phyloP scores from a whole-genome alignment of 35 echinoderm and acorn worm species.

The Ophiothrix spiculata region DNA sequence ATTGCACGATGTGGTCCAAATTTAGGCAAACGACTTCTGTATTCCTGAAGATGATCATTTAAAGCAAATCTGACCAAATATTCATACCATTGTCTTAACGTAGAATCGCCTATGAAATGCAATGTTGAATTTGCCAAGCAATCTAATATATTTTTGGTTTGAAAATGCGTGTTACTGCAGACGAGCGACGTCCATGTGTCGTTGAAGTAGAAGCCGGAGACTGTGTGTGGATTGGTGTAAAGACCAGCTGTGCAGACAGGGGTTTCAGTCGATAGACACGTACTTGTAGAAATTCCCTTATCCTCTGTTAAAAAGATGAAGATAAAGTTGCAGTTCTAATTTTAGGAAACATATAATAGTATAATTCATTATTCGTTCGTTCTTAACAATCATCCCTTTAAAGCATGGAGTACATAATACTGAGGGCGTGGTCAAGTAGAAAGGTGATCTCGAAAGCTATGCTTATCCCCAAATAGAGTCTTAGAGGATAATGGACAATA shows the following conservation, averaged over 20 bases:
- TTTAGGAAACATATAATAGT: no score
- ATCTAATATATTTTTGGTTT: neutral
- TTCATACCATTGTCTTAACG: slow-evolving; percentile 44
- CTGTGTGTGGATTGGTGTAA: neutral
- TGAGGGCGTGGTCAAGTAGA: no score
- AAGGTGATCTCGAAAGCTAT: no score
- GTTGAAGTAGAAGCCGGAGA: slow-evolving; percentile 36
- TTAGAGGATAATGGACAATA: no score
- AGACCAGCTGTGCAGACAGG: slow-evolving; percentile 21
- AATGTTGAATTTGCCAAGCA: slow-evolving; percentile 38
- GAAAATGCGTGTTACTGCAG: slow-evolving; percentile 6
- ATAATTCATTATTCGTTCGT: no score
- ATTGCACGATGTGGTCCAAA: slow-evolving; percentile 35
- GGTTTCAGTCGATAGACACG: neutral
- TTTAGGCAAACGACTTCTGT: neutral
- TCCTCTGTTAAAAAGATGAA: no score
- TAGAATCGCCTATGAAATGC: slow-evolving; percentile 66
- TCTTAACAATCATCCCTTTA: no score
- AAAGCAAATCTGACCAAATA: slow-evolving; percentile 24
- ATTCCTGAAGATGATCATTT: neutral
- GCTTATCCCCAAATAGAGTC: no score
- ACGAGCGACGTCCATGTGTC: slow-evolving; percentile 36
- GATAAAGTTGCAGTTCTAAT: no score
- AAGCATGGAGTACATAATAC: no score
- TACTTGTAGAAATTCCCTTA: no score